Percentiles rank a stretch among this genome's conserved stretches.
These are phyloP conservation scores for Leuctra nigra DNA, from an alignment of 2,888 invertebrate species.

Conservation along the genomic window DNA sequence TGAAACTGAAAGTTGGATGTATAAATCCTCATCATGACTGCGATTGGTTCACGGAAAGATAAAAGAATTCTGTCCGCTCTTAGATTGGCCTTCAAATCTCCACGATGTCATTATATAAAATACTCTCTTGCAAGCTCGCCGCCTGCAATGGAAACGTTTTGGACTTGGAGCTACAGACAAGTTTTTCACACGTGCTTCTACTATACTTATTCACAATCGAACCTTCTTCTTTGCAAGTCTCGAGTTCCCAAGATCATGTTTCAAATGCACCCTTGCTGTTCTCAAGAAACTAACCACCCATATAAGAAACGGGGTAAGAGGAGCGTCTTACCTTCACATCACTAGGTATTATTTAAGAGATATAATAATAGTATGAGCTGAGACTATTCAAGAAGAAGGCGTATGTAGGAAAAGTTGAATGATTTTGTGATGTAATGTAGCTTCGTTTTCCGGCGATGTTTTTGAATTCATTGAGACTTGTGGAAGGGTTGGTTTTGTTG, in stretches of 20 bases:
- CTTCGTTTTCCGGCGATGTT: conserved; percentile 9
- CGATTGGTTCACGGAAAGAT: no score
- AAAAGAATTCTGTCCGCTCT: no score
- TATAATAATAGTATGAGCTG: not conserved
- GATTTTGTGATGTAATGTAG: conserved; percentile 1
- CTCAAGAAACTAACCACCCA: not conserved
- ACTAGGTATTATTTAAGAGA: not conserved
- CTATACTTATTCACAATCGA: not conserved
- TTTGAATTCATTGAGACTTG: conserved; percentile 2
- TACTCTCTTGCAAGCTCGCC: no score
- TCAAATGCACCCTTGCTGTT: not conserved
- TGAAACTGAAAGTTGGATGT: no score
- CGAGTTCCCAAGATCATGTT: conserved; percentile 16
- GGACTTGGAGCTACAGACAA: not conserved
- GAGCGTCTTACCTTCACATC: not conserved
- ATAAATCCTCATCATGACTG: no score
- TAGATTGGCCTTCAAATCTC: no score
- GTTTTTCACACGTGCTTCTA: conserved; percentile 1
- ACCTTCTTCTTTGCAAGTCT: no score
- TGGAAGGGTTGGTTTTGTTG: no score
- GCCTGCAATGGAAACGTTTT: no score
- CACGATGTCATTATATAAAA: not conserved
- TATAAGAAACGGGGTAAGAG: not conserved
- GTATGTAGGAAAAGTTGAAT: not conserved
- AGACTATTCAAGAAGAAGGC: not conserved